Evolutionary conservation across 2,888 invertebrate species (phyloP).

Genomic region (Pyrochroa serraticornis): DNA sequence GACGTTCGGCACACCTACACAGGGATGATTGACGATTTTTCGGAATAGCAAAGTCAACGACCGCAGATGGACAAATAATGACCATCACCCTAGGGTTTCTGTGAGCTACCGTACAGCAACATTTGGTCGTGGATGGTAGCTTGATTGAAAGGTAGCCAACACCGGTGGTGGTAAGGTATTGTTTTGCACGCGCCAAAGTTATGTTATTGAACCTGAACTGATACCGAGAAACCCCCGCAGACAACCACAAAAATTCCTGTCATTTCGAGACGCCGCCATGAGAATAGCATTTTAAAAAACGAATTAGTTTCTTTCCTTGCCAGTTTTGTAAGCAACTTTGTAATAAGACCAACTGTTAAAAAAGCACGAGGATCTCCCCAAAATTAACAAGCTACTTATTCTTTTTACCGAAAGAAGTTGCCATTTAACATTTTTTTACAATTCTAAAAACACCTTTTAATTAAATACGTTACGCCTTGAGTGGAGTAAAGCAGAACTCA

Average conservation of each 20-base stretch:
- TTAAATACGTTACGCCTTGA: too few species aligned
- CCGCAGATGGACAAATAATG: slow-evolving; percentile 43
- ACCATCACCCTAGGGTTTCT: slow-evolving; percentile 21
- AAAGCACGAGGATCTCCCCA: too few species aligned
- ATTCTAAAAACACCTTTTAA: too few species aligned
- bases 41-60: slow-evolving; percentile 30
- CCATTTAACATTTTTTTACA: too few species aligned
- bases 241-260: slow-evolving; percentile 20
- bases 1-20: slow-evolving; percentile 32
- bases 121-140: slow-evolving; percentile 8
- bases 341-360: too few species aligned
- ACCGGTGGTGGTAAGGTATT: slow-evolving; percentile 23
- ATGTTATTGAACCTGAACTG: slow-evolving; percentile 29
- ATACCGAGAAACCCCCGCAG: slow-evolving; percentile 20
- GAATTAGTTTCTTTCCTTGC: background rate
- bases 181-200: slow-evolving; percentile 27
- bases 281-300: slow-evolving; percentile 1
- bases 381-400: too few species aligned
- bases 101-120: slow-evolving; percentile 28
- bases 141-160: too few species aligned
- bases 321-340: background rate
- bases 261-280: slow-evolving; percentile 3
- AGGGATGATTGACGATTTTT: slow-evolving; percentile 39
- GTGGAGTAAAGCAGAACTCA: too few species aligned
- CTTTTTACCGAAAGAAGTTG: too few species aligned